Evolutionary conservation across 2,113 vertebrate species (phyloP).

Genomic region (Tupaia chinensis): DNA sequence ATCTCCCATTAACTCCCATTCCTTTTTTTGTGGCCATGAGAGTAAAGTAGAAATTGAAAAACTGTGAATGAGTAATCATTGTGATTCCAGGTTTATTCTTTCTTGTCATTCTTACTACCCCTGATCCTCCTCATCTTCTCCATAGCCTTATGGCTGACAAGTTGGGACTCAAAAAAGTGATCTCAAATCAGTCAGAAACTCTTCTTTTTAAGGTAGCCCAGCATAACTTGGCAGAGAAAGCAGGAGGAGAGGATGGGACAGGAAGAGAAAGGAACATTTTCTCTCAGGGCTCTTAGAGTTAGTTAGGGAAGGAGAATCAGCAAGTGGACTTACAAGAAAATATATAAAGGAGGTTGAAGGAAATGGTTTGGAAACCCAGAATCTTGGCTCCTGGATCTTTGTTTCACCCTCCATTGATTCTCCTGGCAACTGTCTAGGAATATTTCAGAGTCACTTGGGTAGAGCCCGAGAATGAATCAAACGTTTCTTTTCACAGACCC

Average conservation of each 20-base stretch:
- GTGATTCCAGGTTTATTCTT: neutral
- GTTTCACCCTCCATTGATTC: slow-evolving; percentile 72
- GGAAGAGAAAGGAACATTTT: neutral
- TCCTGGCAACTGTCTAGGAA: slow-evolving; percentile 83
- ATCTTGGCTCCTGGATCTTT: slow-evolving; percentile 64
- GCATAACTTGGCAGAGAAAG: neutral
- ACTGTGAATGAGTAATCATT: neutral
- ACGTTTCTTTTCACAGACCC: slow-evolving; percentile 74
- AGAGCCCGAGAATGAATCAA: slow-evolving; percentile 77
- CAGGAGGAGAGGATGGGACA: neutral
- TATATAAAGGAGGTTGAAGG: neutral
- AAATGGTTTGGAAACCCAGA: slow-evolving; percentile 31
- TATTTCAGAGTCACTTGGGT: slow-evolving; percentile 79
- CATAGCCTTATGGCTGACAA: neutral
- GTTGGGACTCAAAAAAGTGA: neutral
- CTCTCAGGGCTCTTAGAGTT: slow-evolving; percentile 21
- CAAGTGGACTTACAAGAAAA: slow-evolving; percentile 50
- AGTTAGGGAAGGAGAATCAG: neutral
- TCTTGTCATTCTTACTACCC: neutral
- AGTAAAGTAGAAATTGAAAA: slow-evolving; percentile 25
- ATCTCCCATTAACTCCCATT: neutral
- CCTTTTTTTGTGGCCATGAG: neutral
- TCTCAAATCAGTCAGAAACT: neutral
- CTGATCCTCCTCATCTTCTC: neutral
- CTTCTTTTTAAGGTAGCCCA: neutral